Conservation (phyloP, 2,797 vertebrate genomes). For the Balearica regulorum region DNA sequence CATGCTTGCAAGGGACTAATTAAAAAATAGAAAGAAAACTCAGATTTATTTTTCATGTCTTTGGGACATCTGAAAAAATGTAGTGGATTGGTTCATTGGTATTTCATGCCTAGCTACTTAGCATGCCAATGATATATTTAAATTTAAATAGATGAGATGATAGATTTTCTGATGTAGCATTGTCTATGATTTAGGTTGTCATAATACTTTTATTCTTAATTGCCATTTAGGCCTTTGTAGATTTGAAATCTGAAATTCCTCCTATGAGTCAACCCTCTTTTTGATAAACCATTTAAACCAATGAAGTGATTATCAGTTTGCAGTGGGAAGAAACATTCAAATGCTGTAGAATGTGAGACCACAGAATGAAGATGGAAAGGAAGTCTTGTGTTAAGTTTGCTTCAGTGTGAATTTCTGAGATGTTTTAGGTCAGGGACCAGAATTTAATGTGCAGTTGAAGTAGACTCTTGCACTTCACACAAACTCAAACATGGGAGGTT, state of each 20-base stretch:
- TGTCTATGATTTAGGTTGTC: not conserved
- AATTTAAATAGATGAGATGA: not conserved
- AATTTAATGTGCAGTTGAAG: not conserved
- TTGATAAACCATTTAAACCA: not conserved
- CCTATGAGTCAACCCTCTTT: not conserved
- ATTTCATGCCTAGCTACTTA: not conserved
- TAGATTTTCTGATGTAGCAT: not conserved
- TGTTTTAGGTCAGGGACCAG: not conserved
- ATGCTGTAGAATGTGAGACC: not conserved
- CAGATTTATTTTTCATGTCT: not conserved
- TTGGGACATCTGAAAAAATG: not conserved
- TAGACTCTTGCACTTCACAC: not conserved
- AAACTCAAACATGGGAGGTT: not conserved
- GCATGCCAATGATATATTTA: not conserved
- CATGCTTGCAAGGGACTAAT: not conserved
- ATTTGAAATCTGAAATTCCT: not conserved
- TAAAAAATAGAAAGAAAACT: not conserved
- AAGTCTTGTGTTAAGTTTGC: not conserved
- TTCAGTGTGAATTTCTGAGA: not conserved
- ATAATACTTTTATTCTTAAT: not conserved
- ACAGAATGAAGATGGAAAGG: not conserved
- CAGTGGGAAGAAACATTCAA: not conserved
- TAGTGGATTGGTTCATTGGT: not conserved
- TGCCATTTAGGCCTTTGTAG: not conserved
- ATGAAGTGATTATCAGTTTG: not conserved